Evolutionary conservation across 2,113 vertebrate species (phyloP).

Genomic region (Athene noctua): DNA sequence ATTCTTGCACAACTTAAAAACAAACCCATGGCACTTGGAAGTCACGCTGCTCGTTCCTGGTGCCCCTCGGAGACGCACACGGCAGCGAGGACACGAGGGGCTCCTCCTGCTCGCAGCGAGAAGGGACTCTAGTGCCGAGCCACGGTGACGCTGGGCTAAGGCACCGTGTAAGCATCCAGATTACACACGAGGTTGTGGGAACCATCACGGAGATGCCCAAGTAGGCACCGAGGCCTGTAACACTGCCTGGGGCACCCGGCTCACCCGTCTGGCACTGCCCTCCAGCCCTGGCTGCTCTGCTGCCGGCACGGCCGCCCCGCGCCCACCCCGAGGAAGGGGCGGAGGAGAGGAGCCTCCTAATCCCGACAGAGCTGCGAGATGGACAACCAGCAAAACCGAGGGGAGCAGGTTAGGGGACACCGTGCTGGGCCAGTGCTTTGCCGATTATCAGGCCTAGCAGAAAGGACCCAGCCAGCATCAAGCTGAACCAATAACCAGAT

Average conservation of each 20-base stretch:
- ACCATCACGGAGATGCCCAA: fast-evolving
- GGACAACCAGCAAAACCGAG: not conserved
- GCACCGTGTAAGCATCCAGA: not conserved
- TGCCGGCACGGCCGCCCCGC: fast-evolving
- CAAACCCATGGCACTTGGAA: not conserved
- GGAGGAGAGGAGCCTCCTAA: not conserved
- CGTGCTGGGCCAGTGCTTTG: not conserved
- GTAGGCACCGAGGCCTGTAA: not conserved
- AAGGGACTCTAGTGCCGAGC: not conserved
- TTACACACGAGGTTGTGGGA: fast-evolving
- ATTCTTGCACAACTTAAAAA: not conserved
- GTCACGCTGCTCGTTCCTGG: fast-evolving
- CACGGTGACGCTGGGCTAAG: not conserved
- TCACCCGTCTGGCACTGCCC: fast-evolving
- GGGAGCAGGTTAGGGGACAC: not conserved
- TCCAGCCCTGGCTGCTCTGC: not conserved
- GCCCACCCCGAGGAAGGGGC: not conserved
- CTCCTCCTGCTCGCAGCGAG: not conserved
- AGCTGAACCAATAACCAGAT: too few relatives aligned
- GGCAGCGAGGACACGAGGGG: fast-evolving
- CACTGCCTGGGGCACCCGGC: not conserved
- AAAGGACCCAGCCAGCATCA: too few relatives aligned
- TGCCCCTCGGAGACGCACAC: fast-evolving
- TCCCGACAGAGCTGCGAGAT: not conserved
- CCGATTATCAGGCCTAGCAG: too few relatives aligned